Evolutionary conservation across 2,797 vertebrate genomes (phyloP).

Genomic region (Anguilla pacifica): DNA sequence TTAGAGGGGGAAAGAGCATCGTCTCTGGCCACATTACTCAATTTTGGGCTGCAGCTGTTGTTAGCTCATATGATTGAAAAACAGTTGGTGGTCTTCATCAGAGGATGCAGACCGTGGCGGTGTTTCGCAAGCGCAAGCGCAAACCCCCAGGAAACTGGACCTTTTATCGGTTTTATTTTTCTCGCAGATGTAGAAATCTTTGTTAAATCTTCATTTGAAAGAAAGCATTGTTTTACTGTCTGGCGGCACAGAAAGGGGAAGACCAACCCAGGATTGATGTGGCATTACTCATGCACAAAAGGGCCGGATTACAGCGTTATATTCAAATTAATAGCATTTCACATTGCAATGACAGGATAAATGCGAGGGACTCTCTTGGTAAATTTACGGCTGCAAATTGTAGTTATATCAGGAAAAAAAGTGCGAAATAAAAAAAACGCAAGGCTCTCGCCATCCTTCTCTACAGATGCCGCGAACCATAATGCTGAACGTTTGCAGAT

Average conservation of each 20-base stretch:
- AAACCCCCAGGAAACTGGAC: neutral
- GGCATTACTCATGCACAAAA: neutral
- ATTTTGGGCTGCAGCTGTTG: neutral
- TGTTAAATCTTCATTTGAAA: slow-evolving; percentile 3
- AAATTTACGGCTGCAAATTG: slow-evolving; percentile 21
- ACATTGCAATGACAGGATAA: slow-evolving; percentile 22
- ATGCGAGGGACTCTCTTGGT: neutral
- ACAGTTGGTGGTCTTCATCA: slow-evolving; percentile 16
- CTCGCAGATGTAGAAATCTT: neutral
- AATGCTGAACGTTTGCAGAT: slow-evolving; percentile 23
- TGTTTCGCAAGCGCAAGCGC: neutral
- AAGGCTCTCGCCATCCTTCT: slow-evolving; percentile 17
- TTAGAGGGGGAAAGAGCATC: neutral
- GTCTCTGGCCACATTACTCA: neutral
- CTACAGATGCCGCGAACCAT: slow-evolving; percentile 19
- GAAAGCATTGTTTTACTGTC: neutral
- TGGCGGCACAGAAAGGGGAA: neutral
- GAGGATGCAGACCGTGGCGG: neutral
- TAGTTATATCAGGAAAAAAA: slow-evolving; percentile 17
- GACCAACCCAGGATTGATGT: neutral
- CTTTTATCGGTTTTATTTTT: neutral
- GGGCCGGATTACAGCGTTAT: slow-evolving; percentile 9
- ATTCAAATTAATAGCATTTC: slow-evolving; percentile 29
- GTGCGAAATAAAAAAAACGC: slow-evolving; percentile 2
- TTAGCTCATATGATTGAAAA: neutral